Percentiles rank a stretch among this genome's conserved stretches.
These are phyloP conservation scores for Drosophila asahinai DNA, from an alignment of 1,140 invertebrate species.

Conservation along the genomic window DNA sequence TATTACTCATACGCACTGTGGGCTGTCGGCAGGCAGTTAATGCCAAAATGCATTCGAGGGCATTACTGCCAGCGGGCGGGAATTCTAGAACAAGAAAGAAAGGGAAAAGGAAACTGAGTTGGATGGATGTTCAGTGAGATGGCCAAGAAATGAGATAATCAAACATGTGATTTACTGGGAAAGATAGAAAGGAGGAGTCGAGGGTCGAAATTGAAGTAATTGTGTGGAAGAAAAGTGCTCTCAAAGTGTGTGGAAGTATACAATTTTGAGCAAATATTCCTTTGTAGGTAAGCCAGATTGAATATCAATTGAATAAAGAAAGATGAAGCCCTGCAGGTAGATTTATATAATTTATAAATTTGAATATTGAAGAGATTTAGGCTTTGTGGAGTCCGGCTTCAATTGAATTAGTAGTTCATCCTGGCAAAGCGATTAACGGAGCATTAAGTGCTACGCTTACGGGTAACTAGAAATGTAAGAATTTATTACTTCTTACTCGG, in stretches of 20 bases:
- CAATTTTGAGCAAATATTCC: constrained; percentile 20
- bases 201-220: constrained; percentile 32
- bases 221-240: constrained; percentile 48
- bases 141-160: constrained; percentile 67
- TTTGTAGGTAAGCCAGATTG: constrained; percentile 10
- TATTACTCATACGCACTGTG: constrained; percentile 79
- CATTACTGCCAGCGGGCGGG: constrained; percentile 36
- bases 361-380: neutral
- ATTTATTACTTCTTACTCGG: neutral
- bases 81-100: neutral
- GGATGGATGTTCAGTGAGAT: constrained; percentile 11
- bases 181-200: neutral
- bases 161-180: constrained; percentile 44
- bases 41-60: constrained; percentile 54
- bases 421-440: too few relatives aligned
- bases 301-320: constrained; percentile 3
- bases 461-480: neutral
- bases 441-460: too few relatives aligned
- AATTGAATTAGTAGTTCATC: too few relatives aligned
- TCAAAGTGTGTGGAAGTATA: constrained; percentile 6
- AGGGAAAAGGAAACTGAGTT: too few relatives aligned
- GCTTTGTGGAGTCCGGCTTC: neutral
- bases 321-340: neutral
- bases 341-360: neutral
- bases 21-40: constrained; percentile 51